A percentile compares a stretch with the other conserved stretches of the same genome.
These are phyloP conservation scores for Cephus sareptanus DNA, from an alignment of 2,888 invertebrate genomes.

Conservation along the genomic window DNA sequence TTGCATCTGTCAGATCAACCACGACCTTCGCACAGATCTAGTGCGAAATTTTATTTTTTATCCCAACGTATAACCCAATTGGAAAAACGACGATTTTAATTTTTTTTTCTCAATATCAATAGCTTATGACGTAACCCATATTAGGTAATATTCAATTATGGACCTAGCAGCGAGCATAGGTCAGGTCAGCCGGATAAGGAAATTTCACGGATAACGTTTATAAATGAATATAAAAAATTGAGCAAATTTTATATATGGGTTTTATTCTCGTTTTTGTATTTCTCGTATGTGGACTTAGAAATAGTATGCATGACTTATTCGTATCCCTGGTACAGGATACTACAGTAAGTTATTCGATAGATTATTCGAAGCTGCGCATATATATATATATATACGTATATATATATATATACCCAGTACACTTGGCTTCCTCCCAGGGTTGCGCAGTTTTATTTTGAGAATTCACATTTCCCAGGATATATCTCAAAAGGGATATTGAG, in stretches of 20 bases:
- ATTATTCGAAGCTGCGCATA: not conserved
- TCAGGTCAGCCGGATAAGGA: not conserved
- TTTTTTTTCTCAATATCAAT: not conserved
- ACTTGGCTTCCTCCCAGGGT: not conserved
- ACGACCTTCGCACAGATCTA: too few relatives aligned
- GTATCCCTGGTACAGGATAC: not conserved
- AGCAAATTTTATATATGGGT: not conserved
- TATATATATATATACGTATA: too few relatives aligned
- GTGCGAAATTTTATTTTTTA: too few relatives aligned
- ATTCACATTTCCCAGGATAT: slow-evolving; percentile 47
- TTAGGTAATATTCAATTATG: not conserved
- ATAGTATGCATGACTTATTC: not conserved
- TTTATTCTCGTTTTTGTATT: not conserved
- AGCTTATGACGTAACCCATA: not conserved
- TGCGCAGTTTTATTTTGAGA: slow-evolving; percentile 39
- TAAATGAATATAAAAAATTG: not conserved
- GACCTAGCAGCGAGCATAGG: not conserved
- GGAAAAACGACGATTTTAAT: too few relatives aligned
- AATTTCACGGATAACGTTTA: not conserved
- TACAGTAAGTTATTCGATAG: not conserved
- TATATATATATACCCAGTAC: not conserved
- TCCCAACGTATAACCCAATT: too few relatives aligned
- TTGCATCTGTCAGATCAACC: too few relatives aligned
- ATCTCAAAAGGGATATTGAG: slow-evolving; percentile 42
- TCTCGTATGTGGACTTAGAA: not conserved